These are phyloP conservation scores for Dasyornis broadbenti DNA, from an alignment of 2,113 vertebrate genomes.

Conservation along the genomic window DNA sequence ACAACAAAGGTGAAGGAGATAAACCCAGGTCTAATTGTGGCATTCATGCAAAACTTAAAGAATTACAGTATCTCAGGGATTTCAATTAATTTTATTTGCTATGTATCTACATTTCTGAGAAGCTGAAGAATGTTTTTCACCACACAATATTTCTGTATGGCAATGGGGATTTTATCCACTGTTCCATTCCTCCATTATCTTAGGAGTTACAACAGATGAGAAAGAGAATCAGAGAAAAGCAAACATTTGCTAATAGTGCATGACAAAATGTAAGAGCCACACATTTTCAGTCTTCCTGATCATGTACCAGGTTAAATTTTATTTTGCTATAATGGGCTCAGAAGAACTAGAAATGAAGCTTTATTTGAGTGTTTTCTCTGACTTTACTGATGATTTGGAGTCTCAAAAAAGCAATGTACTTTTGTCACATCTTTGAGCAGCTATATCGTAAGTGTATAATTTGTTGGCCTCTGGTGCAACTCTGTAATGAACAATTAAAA, in stretches of 20 bases:
- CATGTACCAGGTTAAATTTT: not conserved
- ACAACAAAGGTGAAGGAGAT: not conserved
- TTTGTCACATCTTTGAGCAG: not conserved
- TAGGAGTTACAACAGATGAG: not conserved
- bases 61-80: not conserved
- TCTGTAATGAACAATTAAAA: constrained; percentile 9
- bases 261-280: not conserved
- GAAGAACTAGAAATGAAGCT: constrained; percentile 15
- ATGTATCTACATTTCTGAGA: not conserved
- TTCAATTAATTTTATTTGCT: not conserved
- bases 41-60: not conserved
- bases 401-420: not conserved
- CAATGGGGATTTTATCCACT: not conserved
- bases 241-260: not conserved
- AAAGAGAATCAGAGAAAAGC: not conserved
- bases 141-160: not conserved
- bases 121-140: not conserved
- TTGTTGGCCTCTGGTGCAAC: not conserved
- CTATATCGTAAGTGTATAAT: not conserved
- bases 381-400: not conserved
- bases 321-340: not conserved
- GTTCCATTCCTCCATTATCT: not conserved
- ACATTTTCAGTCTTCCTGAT: not conserved
- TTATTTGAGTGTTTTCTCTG: not conserved
- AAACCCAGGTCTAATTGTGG: not conserved